Evolutionary conservation across 2,888 invertebrate species (phyloP).

Genomic region (Caenorhabditis becei): DNA sequence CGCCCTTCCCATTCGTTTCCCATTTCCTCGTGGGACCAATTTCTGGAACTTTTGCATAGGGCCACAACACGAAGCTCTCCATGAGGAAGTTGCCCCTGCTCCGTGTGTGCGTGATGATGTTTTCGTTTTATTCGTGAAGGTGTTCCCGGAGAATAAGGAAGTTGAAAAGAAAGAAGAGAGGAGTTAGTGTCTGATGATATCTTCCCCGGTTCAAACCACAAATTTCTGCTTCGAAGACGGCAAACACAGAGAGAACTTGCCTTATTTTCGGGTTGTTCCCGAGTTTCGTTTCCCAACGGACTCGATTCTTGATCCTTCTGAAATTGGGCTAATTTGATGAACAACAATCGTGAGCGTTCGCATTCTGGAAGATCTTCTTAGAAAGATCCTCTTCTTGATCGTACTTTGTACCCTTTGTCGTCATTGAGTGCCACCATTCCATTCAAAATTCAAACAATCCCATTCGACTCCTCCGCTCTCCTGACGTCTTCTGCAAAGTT

Average conservation of each 20-base stretch:
- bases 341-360: background rate
- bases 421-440: background rate
- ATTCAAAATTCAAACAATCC: background rate
- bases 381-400: background rate
- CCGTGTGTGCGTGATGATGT: background rate
- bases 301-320: background rate
- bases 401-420: too few species aligned
- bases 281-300: background rate
- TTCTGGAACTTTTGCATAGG: conserved; percentile 39
- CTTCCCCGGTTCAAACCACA: background rate
- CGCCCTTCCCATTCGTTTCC: conserved; percentile 34
- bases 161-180: background rate
- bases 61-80: conserved; percentile 1
- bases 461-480: conserved; percentile 8
- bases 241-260: background rate
- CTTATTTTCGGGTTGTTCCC: background rate
- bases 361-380: too few species aligned
- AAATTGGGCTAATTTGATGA: background rate
- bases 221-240: background rate
- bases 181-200: conserved; percentile 4
- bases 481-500: conserved; percentile 20
- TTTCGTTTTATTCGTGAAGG: background rate
- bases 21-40: conserved; percentile 42
- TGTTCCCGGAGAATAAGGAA: background rate
- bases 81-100: conserved; percentile 2